These are phyloP conservation scores for Pseudomyrmex concolor DNA, from an alignment of 1,140 invertebrate genomes.

Conservation along the genomic window DNA sequence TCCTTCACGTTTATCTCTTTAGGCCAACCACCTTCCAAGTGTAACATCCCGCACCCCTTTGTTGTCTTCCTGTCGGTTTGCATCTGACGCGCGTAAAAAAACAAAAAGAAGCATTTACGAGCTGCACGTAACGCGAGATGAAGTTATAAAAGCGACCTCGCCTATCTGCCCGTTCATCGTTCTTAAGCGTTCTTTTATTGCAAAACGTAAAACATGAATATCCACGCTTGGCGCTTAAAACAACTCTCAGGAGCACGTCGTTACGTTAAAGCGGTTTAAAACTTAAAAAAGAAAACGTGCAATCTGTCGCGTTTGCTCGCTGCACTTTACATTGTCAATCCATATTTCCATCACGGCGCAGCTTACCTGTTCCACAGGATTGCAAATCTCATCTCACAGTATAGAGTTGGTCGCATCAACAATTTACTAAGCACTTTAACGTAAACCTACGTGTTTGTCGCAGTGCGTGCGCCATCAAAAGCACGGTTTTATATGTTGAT, in stretches of 20 bases:
- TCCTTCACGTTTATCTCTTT: slow-evolving; percentile 96
- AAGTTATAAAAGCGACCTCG: slow-evolving; percentile 24
- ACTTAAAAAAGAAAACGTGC: background rate
- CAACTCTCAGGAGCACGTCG: background rate
- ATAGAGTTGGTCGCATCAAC: slow-evolving; percentile 9
- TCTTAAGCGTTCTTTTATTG: slow-evolving; percentile 1
- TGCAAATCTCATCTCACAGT: background rate
- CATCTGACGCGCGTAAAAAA: slow-evolving; percentile 72
- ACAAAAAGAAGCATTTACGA: slow-evolving; percentile 6
- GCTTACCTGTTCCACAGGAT: background rate
- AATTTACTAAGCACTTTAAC: slow-evolving; percentile 28
- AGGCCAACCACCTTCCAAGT: slow-evolving; percentile 98
- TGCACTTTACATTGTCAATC: slow-evolving; percentile 14
- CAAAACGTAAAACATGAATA: slow-evolving; percentile 35
- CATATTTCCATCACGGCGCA: slow-evolving; percentile 11
- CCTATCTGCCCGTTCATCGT: background rate
- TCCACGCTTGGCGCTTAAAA: background rate
- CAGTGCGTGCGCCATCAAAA: background rate
- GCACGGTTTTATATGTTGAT: slow-evolving; percentile 28
- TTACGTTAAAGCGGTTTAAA: slow-evolving; percentile 11
- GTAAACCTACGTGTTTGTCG: background rate
- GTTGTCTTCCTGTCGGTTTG: slow-evolving; percentile 90
- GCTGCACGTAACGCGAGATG: background rate
- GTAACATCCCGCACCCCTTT: slow-evolving; percentile 91
- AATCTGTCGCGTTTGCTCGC: background rate